Base-by-base conservation (phyloP, 2,888 invertebrate genomes). In the Vannuccia rotundouncinata region DNA sequence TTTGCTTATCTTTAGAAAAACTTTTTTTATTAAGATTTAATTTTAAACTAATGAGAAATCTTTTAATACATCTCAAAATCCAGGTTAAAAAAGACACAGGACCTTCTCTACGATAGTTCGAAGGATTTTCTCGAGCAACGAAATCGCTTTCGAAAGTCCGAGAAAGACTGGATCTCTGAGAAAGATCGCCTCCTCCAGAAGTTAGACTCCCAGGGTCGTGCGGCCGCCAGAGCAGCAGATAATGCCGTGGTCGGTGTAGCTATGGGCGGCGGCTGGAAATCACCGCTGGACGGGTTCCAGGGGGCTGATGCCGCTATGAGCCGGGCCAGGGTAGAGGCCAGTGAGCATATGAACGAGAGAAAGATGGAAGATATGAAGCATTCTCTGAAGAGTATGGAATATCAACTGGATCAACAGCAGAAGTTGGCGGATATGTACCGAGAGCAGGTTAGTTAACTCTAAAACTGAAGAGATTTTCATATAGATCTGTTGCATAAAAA, bases 71-170 rank as follows among this genome's bases (percentile, higher is more conserved):
- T n/a, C n/a, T n/a, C n/a, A n/a, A n/a, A n/a, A n/a, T 45, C 28
- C 83, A 88, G 88, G 82, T 83, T 89, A 78, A 86, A 88, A 82
- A 86, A 88, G 83, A 86, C 88, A 0, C 88, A 89, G 82, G 87
- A 88, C 80, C 83, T 88, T n/a, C 83, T 89, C 81, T 88, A 88
- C 83, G 87, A 87, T 82, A 87, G 86, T 82, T 88, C 88, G 0
- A 85, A 86, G 82, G 88, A 88, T 79, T 86, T 87, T 80, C 83
- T 89, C 13, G 85, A 86, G 79, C 83, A 85, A 75, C 84, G 88
- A 13, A 86, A 86, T 81, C 85, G 86, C 79, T 86, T 85, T 31
- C 84, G 86, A 13, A 84, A 84, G 2, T 84, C 85, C 31, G 88
- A 88, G 82, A 83, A 85, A 13, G 82, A 84, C 29, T 88, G 87